Conservation (phyloP, 1,140 invertebrate genomes). For the Drosophila mayri region DNA sequence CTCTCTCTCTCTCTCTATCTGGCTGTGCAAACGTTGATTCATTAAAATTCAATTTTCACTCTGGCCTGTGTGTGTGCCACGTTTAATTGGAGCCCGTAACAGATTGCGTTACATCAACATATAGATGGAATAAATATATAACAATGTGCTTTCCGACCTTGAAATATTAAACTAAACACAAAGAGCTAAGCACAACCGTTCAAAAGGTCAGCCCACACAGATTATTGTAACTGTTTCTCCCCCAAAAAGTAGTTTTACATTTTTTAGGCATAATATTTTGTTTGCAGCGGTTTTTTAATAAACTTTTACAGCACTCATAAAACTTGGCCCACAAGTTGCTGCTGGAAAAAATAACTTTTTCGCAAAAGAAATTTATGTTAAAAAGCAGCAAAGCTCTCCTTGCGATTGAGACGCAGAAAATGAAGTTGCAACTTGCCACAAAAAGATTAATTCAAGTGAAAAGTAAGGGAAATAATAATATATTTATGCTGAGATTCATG, state of each 20-base stretch:
- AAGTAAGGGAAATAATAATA: conserved; percentile 34
- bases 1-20: background rate
- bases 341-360: conserved; percentile 33
- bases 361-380: conserved; percentile 69
- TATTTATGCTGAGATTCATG: conserved; percentile 16
- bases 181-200: conserved; percentile 2
- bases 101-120: conserved; percentile 53
- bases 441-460: conserved; percentile 69
- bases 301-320: conserved; percentile 76
- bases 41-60: conserved; percentile 70
- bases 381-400: conserved; percentile 40
- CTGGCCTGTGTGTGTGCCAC: conserved; percentile 15
- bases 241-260: conserved; percentile 20
- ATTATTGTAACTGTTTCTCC: conserved; percentile 17
- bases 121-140: conserved; percentile 2
- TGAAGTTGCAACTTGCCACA: conserved; percentile 51
- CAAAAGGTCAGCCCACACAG: conserved; percentile 24
- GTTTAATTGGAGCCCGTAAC: conserved; percentile 61
- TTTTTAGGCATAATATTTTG: conserved; percentile 76
- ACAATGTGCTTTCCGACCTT: conserved; percentile 26
- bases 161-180: conserved; percentile 37
- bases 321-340: conserved; percentile 68
- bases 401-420: conserved; percentile 58
- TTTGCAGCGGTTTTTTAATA: conserved; percentile 63
- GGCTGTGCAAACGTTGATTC: conserved; percentile 51